Conservation (phyloP, 1,140 invertebrate genomes). For the Orussus abietinus region DNA sequence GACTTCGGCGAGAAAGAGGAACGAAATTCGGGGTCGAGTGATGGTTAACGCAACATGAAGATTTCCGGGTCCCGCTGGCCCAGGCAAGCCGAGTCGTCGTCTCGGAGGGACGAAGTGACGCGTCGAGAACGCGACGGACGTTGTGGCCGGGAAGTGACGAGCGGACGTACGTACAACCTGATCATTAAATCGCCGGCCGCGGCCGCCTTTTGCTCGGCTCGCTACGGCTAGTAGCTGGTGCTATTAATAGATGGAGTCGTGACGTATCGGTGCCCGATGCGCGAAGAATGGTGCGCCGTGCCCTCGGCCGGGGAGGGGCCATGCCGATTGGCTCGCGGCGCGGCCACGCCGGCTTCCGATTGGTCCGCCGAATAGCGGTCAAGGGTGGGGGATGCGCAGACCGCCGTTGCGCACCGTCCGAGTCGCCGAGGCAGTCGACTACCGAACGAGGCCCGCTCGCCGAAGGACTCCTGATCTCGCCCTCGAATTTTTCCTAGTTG, state of each 20-base stretch:
- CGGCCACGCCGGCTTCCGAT: slow-evolving; percentile 12
- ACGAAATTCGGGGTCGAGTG: too few species aligned
- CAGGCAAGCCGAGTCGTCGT: too few species aligned
- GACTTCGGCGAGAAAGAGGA: slow-evolving; percentile 13
- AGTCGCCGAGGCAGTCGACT: slow-evolving; percentile 23
- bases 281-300: neutral
- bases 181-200: neutral
- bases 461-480: slow-evolving; percentile 10
- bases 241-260: neutral
- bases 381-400: slow-evolving; percentile 22
- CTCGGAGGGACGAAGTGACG: too few species aligned
- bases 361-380: slow-evolving; percentile 14
- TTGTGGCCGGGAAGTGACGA: too few species aligned
- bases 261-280: neutral
- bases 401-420: slow-evolving; percentile 20
- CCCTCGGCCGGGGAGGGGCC: neutral
- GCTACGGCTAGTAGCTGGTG: neutral
- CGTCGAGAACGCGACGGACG: too few species aligned
- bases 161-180: neutral
- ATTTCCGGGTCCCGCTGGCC: too few species aligned
- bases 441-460: slow-evolving; percentile 19
- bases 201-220: neutral
- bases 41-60: too few species aligned
- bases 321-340: slow-evolving; percentile 15
- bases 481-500: slow-evolving; percentile 19